A percentile compares a stretch with the other conserved stretches of the same genome.
Conservation (phyloP, 2,797 vertebrate species). For the Chelidonichthys spinosus region DNA sequence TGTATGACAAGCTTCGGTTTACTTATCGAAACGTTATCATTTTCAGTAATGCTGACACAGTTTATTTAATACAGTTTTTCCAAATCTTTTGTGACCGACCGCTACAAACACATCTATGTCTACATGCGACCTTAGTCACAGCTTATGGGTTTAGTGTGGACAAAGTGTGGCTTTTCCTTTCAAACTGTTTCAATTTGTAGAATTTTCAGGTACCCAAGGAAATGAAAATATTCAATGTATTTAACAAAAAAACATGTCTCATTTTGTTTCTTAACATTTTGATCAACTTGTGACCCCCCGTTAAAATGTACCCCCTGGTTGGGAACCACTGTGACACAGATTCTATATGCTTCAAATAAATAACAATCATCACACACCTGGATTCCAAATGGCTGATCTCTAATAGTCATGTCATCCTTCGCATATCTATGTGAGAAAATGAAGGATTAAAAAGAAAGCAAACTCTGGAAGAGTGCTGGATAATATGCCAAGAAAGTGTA, state of each 20-base stretch:
- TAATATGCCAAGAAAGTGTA: neutral
- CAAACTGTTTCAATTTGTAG: neutral
- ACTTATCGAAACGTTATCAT: neutral
- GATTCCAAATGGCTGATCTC: conserved; percentile 99
- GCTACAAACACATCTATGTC: neutral
- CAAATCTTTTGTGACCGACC: neutral
- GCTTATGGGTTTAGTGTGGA: neutral
- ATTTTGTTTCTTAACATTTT: neutral
- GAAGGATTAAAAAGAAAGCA: neutral
- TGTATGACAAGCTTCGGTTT: neutral
- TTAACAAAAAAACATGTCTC: neutral
- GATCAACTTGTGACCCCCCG: neutral
- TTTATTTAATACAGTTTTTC: neutral
- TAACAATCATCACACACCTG: conserved; percentile 84
- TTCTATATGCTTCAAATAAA: conserved; percentile 1
- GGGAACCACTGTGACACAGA: neutral
- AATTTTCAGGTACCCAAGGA: neutral
- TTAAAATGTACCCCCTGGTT: neutral
- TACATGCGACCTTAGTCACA: neutral
- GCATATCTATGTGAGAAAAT: conserved; percentile 87
- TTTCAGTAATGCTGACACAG: neutral
- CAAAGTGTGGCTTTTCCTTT: neutral
- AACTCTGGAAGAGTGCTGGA: neutral
- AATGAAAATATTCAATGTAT: neutral
- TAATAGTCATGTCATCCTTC: conserved; percentile 99